Evolutionary conservation across 2,888 invertebrate genomes (phyloP), one percentile per base, ranked within the genome.

Genomic region (Tiliacea aurago): DNA sequence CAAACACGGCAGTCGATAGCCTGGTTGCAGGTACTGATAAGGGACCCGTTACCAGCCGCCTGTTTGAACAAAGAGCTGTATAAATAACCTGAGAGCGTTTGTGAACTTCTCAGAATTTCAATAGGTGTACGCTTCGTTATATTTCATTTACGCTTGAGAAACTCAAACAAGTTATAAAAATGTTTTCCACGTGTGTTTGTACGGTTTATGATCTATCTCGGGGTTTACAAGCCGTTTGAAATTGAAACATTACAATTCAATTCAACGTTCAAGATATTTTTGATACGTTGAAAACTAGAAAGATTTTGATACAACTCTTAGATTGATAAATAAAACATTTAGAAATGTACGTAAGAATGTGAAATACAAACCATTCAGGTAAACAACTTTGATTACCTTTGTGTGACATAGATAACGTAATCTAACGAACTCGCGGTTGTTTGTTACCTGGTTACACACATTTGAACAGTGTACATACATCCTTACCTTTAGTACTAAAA

Each of bases 1-100:
- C 93, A 95, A 95, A 95, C 94, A 95, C 91, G 89, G 91, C 93
- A 93, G 91, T 93, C 92, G 95, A 95, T 95, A 95, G 94, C 95
- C 94, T 93, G 95, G 93, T 94, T 95, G 94, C 92, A 91, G 89
- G 86, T 85, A 81, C 90, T 92, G 95, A 95, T 95, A 94, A 91
- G 86, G 72, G 76, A 69, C 82, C 89, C 89, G 88, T 91, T 91
- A 92, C 90, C 79, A 84, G 76, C 85, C 84, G 84, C 79, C 73
- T 87, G 89, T 91, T 91, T 91, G 82, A 83, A 87, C 87, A 87
- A 86, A 85, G 76, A 81, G 82, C 84, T 83, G 81, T 82, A 66
- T 76, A 87, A 84, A 86, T 86, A 86, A 84, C 77, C 76, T 67
- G 75, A 78, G 79, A 85, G 74, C 77, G 80, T 83, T 87, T 78